Evolutionary conservation across 1,140 invertebrate genomes (phyloP).

Genomic region (Lineus longissimus): DNA sequence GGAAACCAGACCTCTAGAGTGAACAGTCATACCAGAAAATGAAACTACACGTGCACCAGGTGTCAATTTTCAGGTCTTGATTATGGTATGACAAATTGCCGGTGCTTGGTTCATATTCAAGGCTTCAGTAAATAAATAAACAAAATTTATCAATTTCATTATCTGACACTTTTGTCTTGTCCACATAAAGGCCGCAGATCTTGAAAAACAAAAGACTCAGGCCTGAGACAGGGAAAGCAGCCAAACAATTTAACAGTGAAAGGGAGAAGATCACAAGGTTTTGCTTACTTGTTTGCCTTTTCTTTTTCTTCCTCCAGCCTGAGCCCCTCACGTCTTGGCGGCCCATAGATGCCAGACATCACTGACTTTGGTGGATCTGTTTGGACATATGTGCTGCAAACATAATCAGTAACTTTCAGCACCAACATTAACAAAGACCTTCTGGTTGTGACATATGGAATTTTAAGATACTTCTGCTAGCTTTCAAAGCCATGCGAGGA

Average conservation of each 20-base stretch:
- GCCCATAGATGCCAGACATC: slow-evolving; percentile 8
- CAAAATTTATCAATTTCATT: background rate
- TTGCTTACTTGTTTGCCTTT: slow-evolving; percentile 25
- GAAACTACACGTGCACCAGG: background rate
- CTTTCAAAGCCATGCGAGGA: too few relatives aligned
- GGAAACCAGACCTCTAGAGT: background rate
- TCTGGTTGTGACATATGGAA: slow-evolving; percentile 19
- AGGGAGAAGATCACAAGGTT: too few relatives aligned
- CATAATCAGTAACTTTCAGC: too few relatives aligned
- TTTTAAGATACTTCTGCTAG: too few relatives aligned
- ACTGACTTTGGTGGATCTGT: background rate
- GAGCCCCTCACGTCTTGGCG: slow-evolving; percentile 9
- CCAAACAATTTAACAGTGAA: too few relatives aligned
- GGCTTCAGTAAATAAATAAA: background rate
- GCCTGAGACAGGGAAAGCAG: too few relatives aligned
- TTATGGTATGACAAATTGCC: too few relatives aligned
- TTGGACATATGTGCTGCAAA: slow-evolving; percentile 6
- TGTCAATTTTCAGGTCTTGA: background rate
- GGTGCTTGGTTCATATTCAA: too few relatives aligned
- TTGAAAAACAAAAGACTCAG: too few relatives aligned
- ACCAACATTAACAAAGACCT: too few relatives aligned
- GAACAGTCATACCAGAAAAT: background rate
- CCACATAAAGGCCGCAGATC: too few relatives aligned
- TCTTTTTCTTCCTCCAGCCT: slow-evolving; percentile 14
- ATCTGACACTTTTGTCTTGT: background rate